Percentiles rank a stretch among this genome's conserved stretches.
These are phyloP conservation scores for Drosophila sp. DNA, from an alignment of 1,140 invertebrate species.

Conservation along the genomic window DNA sequence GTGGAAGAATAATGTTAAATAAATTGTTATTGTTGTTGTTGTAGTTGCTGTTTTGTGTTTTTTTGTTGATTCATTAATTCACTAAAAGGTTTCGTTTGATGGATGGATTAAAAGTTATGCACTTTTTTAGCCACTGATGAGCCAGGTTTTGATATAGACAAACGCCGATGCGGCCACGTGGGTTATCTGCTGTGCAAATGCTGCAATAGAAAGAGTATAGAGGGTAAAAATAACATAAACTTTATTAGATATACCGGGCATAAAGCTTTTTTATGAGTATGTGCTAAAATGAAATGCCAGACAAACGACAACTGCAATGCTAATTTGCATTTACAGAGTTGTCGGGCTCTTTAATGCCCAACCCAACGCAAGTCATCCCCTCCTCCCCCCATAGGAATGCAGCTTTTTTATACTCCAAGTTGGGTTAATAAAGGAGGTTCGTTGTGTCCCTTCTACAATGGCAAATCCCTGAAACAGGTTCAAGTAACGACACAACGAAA, in stretches of 20 bases:
- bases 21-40: constrained; percentile 20
- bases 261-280: constrained; percentile 52
- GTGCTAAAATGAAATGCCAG: constrained; percentile 54
- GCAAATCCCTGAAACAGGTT: constrained; percentile 23
- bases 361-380: background rate
- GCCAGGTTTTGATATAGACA: constrained; percentile 68
- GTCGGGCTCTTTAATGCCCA: constrained; percentile 31
- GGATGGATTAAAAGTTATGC: background rate
- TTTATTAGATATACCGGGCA: constrained; percentile 60
- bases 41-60: background rate
- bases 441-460: background rate
- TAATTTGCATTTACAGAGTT: constrained; percentile 69
- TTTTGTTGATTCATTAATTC: constrained; percentile 14
- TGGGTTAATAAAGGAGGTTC: constrained; percentile 3
- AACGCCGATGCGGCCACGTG: constrained; percentile 57
- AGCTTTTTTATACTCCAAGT: constrained; percentile 28
- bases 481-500: constrained; percentile 42
- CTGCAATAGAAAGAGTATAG: constrained; percentile 61
- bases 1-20: constrained; percentile 37
- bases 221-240: constrained; percentile 58
- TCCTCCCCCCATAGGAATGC: constrained; percentile 30
- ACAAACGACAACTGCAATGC: constrained; percentile 49
- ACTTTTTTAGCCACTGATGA: constrained; percentile 59
- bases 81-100: constrained; percentile 4
- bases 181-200: constrained; percentile 61